These are phyloP conservation scores for Moxostoma hubbsi DNA, from an alignment of 2,797 vertebrate species.

Conservation along the genomic window DNA sequence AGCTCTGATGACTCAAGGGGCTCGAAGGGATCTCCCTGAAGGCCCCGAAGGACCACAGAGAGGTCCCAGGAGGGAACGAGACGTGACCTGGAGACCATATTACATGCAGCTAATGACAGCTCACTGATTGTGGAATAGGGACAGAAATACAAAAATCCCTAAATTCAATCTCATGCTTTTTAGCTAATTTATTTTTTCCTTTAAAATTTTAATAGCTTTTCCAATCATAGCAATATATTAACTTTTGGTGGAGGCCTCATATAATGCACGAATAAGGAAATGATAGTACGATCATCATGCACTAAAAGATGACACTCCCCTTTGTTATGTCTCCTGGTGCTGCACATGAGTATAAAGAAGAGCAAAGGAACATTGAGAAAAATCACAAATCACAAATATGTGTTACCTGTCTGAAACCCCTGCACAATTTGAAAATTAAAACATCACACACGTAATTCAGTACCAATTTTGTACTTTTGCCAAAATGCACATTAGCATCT, in stretches of 20 bases:
- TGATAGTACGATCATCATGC: constrained; percentile 10
- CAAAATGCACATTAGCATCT: constrained; percentile 33
- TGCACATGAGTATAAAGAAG: constrained; percentile 17
- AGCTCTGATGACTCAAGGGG: too few species aligned
- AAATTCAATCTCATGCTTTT: constrained; percentile 42
- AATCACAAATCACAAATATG: constrained; percentile 26
- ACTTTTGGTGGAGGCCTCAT: constrained; percentile 47
- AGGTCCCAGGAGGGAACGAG: too few species aligned
- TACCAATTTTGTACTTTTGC: constrained; percentile 12
- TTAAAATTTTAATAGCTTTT: constrained; percentile 34
- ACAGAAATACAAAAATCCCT: constrained; percentile 32
- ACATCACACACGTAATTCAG: neutral
- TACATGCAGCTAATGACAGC: constrained; percentile 17
- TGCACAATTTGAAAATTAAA: neutral
- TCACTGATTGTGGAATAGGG: neutral
- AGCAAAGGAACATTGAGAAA: constrained; percentile 7
- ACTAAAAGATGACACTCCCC: constrained; percentile 13
- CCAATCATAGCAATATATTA: constrained; percentile 52
- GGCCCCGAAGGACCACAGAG: too few species aligned
- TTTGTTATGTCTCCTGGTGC: constrained; percentile 10
- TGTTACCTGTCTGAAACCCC: constrained; percentile 5
- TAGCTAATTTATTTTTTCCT: constrained; percentile 45
- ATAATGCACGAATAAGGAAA: constrained; percentile 26
- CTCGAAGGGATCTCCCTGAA: too few species aligned
- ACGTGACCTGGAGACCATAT: too few species aligned